These are phyloP conservation scores for Cerastis leucographa DNA, from an alignment of 2,888 invertebrate genomes.

Conservation along the genomic window DNA sequence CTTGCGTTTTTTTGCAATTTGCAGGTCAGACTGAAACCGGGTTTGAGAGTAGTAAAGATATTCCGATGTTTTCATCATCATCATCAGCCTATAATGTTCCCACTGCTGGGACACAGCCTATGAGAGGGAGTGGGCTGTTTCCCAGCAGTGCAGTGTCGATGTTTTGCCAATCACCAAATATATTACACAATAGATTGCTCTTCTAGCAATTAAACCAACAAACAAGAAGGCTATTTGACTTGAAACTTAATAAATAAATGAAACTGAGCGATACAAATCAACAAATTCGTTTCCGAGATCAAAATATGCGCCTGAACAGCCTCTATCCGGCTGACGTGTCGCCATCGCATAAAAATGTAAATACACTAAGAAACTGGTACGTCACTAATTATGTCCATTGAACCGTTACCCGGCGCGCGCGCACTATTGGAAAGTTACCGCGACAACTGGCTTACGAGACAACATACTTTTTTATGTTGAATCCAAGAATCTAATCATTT, in stretches of 20 bases:
- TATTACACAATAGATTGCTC: neutral
- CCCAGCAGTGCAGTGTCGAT: too few relatives aligned
- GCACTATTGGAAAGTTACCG: conserved; percentile 64
- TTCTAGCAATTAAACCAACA: neutral
- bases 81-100: too few relatives aligned
- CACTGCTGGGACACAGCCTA: too few relatives aligned
- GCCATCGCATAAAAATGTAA: conserved; percentile 58
- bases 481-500: conserved; percentile 42
- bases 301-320: conserved; percentile 18
- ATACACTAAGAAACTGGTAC: conserved; percentile 72
- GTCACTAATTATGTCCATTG: conserved; percentile 76
- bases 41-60: too few relatives aligned
- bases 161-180: neutral
- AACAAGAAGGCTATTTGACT: neutral
- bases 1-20: too few relatives aligned
- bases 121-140: too few relatives aligned
- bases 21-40: too few relatives aligned
- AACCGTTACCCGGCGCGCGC: conserved; percentile 71
- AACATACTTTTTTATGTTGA: conserved; percentile 29
- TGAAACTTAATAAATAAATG: conserved; percentile 2
- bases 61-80: neutral
- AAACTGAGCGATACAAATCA: neutral
- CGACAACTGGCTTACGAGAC: conserved; percentile 45
- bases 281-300: conserved; percentile 21
- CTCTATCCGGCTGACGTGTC: conserved; percentile 10